Base-by-base conservation (phyloP, 2,113 vertebrate species). In the Carassius carassius region DNA sequence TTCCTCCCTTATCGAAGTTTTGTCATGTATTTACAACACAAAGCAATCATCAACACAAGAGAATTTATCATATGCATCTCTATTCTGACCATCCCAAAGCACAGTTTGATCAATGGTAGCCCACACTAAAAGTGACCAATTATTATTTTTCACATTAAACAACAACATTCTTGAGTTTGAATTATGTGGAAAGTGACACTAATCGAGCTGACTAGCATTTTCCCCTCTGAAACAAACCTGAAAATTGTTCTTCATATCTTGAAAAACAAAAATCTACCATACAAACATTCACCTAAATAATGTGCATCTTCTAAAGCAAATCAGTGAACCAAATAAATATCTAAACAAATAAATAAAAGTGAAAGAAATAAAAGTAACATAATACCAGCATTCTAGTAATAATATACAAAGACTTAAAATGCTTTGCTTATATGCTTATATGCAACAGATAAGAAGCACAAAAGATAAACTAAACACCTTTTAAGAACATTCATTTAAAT, bases 1-100 rank as follows among this genome's bases (percentile, higher is more conserved):
- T 65, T 65, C 58, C 78, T 80, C 60, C n/a, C 78, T 80, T 54
- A 41, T 84, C 35, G 65, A 80, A 65, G 41, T 65, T 25, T 47
- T 60, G 78, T 65, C 3, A 65, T 16, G 14, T n/a, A 65, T 80
- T 47, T 63, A 37, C 78, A 60, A 17, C 5, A 37, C 5, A 78
- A 74, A 49, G 44, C 6, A 41, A 72, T 44, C 14, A 44, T 3
- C 2, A 72, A 10, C 19, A n/a, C 19, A n/a, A 3, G 29, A 19
- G 4, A n/a, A 72, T 72, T 2, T 72, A 44, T 13, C 9, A 72
- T 72, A 9, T 72, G 19, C 35, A 41, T 37, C 9, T 44, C 10
- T 10, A 41, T 72, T 35, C 16, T 41, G 69, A 72, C 32, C 11
- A 19, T 12, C 4, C 10, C 10, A 41, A 72, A 41, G 17, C 17